Base-by-base conservation (phyloP, 53 echinoderm and acorn worm species). In the Hippasteria phrygiana region DNA sequence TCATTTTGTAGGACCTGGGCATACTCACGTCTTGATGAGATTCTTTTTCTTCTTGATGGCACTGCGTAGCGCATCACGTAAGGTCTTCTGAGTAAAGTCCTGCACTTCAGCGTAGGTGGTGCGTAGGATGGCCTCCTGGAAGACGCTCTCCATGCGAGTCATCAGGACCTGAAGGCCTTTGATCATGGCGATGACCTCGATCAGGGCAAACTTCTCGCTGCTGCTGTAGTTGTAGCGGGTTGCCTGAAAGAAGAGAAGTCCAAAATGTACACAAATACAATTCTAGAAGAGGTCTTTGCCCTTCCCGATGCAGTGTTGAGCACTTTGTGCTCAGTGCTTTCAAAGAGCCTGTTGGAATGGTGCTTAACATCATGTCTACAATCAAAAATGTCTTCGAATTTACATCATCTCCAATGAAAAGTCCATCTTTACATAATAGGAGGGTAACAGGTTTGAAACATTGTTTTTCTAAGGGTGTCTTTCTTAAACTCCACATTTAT, bases 11-110 rank as follows among this genome's bases (percentile, higher is more conserved):
- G n/a, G n/a, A n/a, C n/a, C n/a, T n/a, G 26, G 46, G 11, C 24
- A 5, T 43, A 34, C 55, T 84, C 63, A 98, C 98, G 94, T 96
- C 55, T 93, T 93, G 43, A 99, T 64, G 0, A 96, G 70, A 18
- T 87, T 94, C 96, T 99, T 99, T 90, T 96, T 99, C 87, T 99
- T 99, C 90, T 99, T 99, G 53, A 95, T 87, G 8, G 99, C 94
- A 12, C 53, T 37, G 46, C 99, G 71, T 4, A 99, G 87, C 13
- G 96, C 96, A 56, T 99, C 99, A n/a, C 99, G 87, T 3, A 99
- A 85, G 29, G 72, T 88, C 20, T 93, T 54, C 87, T 99, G 99
- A 0, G 96, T 94, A 74, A 99, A 99, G 82, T 99, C 96, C 72
- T 99, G 99, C 87, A 96, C 94, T 77, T 99, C 99, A 6, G 99